phyloP scores from a whole-genome alignment of 2,888 invertebrate genomes.

The Alentia gelatinosa region DNA sequence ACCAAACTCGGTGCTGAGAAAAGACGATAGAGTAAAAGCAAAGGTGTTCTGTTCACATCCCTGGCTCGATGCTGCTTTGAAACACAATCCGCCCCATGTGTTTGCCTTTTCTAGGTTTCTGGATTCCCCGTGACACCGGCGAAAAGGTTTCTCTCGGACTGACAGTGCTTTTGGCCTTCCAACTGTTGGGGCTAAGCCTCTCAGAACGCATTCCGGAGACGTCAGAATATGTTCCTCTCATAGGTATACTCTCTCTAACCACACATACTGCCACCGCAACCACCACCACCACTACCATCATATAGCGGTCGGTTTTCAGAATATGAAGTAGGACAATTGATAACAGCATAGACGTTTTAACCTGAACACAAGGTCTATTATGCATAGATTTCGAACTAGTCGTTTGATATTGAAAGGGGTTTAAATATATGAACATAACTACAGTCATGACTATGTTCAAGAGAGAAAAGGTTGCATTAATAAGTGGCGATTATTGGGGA shows the following conservation, averaged over 20 bases:
- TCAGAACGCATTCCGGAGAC: constrained; percentile 84
- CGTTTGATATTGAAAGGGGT: no score
- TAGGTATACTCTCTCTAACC: constrained; percentile 78
- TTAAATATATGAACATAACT: no score
- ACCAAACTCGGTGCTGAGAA: no score
- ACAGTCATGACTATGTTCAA: no score
- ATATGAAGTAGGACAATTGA: no score
- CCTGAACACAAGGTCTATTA: no score
- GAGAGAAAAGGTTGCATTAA: no score
- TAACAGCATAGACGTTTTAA: no score
- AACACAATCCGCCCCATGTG: constrained; percentile 23
- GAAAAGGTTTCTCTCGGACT: constrained; percentile 83
- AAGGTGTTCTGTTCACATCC: not conserved
- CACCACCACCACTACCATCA: not conserved
- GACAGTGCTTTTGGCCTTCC: constrained; percentile 84
- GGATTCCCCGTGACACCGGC: constrained; percentile 83
- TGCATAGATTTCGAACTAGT: no score
- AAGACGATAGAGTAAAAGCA: not conserved
- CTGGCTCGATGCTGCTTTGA: not conserved
- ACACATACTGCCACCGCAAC: not conserved
- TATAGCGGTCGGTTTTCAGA: not conserved
- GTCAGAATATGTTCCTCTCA: constrained; percentile 83
- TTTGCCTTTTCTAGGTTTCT: constrained; percentile 76
- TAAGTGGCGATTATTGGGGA: no score
- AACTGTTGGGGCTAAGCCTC: constrained; percentile 83